These are phyloP conservation scores for Muschampia plurimacula DNA, from an alignment of 2,888 invertebrate species.

Conservation along the genomic window DNA sequence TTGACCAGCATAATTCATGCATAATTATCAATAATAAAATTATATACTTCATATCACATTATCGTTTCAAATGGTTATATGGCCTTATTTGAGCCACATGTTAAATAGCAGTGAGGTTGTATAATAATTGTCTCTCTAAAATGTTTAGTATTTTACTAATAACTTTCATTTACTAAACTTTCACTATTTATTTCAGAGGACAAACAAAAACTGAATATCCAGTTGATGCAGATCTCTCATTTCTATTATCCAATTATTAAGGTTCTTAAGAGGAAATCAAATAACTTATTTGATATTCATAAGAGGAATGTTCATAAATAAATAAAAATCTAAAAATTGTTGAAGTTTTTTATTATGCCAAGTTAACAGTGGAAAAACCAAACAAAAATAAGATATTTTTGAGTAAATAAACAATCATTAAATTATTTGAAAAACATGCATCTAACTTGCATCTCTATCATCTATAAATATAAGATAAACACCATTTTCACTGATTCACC, in stretches of 20 bases:
- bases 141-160: no score
- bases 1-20: no score
- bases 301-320: neutral
- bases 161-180: neutral
- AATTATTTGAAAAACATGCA: neutral
- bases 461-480: neutral
- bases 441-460: neutral
- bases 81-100: no score
- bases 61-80: no score
- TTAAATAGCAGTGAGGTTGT: no score
- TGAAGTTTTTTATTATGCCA: neutral
- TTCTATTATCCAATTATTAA: constrained; percentile 54
- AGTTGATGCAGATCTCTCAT: constrained; percentile 87
- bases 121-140: no score
- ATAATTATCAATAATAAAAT: no score
- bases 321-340: neutral
- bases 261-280: neutral
- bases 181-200: constrained; percentile 74
- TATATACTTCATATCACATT: no score
- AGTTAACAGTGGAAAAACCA: neutral
- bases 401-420: neutral
- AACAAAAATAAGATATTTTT: neutral
- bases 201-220: constrained; percentile 80
- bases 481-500: neutral
- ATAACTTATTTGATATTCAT: no score